These are phyloP conservation scores for Desmodus rotundus DNA, from an alignment of 2,113 vertebrate species.

Conservation along the genomic window DNA sequence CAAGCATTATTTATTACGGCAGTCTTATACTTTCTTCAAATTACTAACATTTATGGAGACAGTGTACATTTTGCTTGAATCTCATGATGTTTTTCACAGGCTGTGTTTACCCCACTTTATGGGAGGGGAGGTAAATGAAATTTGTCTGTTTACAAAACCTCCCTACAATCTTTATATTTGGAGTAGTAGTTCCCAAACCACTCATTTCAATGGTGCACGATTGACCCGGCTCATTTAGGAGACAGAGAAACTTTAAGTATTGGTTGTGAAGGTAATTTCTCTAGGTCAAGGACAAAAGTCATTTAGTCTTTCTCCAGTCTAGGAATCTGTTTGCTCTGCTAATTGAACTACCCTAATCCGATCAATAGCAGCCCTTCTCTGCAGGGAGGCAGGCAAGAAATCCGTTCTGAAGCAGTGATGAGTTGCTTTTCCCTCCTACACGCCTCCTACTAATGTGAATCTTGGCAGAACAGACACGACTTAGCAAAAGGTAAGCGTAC, in stretches of 20 bases:
- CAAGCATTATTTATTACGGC: neutral
- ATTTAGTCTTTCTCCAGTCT: neutral
- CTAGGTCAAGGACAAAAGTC: slow-evolving; percentile 6
- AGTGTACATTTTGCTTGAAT: neutral
- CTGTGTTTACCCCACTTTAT: neutral
- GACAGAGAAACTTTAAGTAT: neutral
- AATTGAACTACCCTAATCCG: neutral
- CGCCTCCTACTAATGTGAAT: neutral
- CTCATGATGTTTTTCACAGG: neutral
- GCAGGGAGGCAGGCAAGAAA: neutral
- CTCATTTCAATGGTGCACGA: neutral
- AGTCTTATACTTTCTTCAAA: neutral
- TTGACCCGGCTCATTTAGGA: neutral
- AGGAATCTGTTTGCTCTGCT: slow-evolving; percentile 10
- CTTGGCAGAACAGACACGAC: neutral
- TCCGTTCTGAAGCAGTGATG: neutral
- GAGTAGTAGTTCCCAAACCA: neutral
- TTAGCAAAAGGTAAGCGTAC: neutral
- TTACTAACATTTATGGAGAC: neutral
- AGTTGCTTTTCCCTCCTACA: neutral
- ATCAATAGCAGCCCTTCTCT: neutral
- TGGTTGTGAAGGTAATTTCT: neutral
- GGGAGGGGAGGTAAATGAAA: neutral
- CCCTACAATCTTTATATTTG: neutral
- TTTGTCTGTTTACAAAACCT: neutral